Percentiles rank a stretch among this genome's conserved stretches.
These are phyloP conservation scores for Aporrectodea caliginosa DNA, from an alignment of 1,140 invertebrate genomes.

Conservation along the genomic window DNA sequence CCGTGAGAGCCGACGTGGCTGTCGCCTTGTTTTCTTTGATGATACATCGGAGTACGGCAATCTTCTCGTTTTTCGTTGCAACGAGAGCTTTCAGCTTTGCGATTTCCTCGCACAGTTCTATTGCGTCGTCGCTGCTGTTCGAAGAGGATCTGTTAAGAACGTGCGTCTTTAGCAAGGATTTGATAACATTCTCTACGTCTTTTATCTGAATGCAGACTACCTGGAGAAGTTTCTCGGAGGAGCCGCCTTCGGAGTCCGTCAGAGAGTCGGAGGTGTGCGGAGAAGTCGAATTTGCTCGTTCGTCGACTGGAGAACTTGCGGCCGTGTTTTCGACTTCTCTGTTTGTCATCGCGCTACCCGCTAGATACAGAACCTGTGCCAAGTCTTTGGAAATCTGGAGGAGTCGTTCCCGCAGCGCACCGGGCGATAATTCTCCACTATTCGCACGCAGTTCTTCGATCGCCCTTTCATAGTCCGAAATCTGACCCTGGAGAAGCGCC, in stretches of 20 bases:
- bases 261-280: background rate
- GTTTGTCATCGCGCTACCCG: background rate
- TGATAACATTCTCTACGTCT: background rate
- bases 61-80: conserved; percentile 96
- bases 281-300: background rate
- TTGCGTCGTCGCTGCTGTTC: conserved; percentile 38
- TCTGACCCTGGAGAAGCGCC: background rate
- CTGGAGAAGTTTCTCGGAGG: background rate
- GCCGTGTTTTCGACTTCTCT: no score
- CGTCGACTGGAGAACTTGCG: background rate
- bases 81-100: conserved; percentile 71
- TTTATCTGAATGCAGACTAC: background rate
- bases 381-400: background rate
- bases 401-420: background rate
- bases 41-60: conserved; percentile 92
- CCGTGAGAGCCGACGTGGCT: conserved; percentile 93
- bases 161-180: background rate
- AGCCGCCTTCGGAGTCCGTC: no score
- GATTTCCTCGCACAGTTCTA: conserved; percentile 80
- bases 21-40: conserved; percentile 99
- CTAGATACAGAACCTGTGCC: background rate
- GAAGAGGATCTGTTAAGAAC: background rate
- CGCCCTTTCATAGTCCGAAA: background rate
- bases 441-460: background rate
- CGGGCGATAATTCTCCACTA: background rate